phyloP scores from a whole-genome alignment of 2,797 vertebrate species.

The Tragopan temminckii region DNA sequence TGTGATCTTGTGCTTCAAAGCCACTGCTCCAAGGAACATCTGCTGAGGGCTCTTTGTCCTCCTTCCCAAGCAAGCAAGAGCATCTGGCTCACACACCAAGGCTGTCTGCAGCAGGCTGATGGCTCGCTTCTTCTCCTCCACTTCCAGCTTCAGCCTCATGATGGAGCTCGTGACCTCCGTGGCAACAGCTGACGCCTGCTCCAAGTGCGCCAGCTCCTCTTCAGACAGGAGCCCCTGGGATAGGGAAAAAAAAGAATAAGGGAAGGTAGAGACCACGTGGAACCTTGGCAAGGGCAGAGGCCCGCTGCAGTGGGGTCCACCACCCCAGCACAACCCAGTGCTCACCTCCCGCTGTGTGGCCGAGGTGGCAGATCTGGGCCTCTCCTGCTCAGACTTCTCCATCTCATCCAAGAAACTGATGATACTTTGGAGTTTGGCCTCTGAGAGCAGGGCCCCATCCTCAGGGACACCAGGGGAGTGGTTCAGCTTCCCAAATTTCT shows the following conservation, averaged over 20 bases:
- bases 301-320: not conserved
- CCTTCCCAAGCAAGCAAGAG: not conserved
- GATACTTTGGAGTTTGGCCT: conserved; percentile 95
- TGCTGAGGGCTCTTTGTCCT: not conserved
- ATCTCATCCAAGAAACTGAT: conserved; percentile 96
- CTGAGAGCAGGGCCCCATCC: conserved; percentile 89
- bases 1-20: not conserved
- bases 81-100: conserved; percentile 81
- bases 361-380: conserved; percentile 85
- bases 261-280: not conserved
- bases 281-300: not conserved
- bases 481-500: conserved; percentile 89
- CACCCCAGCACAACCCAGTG: not conserved
- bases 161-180: conserved; percentile 86
- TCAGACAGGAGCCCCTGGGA: conserved; percentile 83
- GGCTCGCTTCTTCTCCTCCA: conserved; percentile 92
- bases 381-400: conserved; percentile 92
- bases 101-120: conserved; percentile 90
- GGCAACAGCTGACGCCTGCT: conserved; percentile 86
- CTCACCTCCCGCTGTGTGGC: conserved; percentile 86
- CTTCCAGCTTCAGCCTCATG: conserved; percentile 90
- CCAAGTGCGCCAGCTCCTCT: conserved; percentile 85
- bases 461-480: conserved; percentile 79
- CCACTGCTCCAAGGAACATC: not conserved
- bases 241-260: fast-evolving